Conservation (phyloP, 1,140 invertebrate species). For the Teleopsis dalmanni region DNA sequence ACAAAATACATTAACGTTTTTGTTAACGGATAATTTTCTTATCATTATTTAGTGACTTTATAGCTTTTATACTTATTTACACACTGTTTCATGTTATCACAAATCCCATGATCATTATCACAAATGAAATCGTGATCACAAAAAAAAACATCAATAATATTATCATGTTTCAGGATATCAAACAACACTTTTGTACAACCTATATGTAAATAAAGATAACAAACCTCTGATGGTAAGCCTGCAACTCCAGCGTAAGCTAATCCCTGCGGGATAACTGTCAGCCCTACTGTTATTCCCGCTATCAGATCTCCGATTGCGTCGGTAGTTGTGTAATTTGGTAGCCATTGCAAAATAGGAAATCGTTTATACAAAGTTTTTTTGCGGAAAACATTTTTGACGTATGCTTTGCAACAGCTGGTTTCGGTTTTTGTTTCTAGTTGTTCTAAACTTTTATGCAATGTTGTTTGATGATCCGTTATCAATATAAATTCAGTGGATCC, state of each 20-base stretch:
- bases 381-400: slow-evolving; percentile 21
- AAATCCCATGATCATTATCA: background rate
- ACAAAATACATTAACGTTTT: too few relatives aligned
- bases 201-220: slow-evolving; percentile 1
- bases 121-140: too few relatives aligned
- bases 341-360: slow-evolving; percentile 65
- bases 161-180: too few relatives aligned
- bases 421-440: slow-evolving; percentile 25
- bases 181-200: background rate
- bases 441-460: slow-evolving; percentile 28
- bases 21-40: too few relatives aligned
- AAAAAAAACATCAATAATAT: too few relatives aligned
- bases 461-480: slow-evolving; percentile 36
- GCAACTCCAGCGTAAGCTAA: slow-evolving; percentile 81
- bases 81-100: background rate
- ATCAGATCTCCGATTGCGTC: slow-evolving; percentile 64
- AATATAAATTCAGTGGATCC: slow-evolving; percentile 31
- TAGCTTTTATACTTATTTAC: too few relatives aligned
- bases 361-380: slow-evolving; percentile 62
- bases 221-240: slow-evolving; percentile 59
- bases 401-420: slow-evolving; percentile 19
- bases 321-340: slow-evolving; percentile 60
- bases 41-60: too few relatives aligned
- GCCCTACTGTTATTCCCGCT: slow-evolving; percentile 78
- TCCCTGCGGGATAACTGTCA: slow-evolving; percentile 76